Evolutionary conservation across 2,113 vertebrate species (phyloP).

Genomic region (Barnardius zonarius): DNA sequence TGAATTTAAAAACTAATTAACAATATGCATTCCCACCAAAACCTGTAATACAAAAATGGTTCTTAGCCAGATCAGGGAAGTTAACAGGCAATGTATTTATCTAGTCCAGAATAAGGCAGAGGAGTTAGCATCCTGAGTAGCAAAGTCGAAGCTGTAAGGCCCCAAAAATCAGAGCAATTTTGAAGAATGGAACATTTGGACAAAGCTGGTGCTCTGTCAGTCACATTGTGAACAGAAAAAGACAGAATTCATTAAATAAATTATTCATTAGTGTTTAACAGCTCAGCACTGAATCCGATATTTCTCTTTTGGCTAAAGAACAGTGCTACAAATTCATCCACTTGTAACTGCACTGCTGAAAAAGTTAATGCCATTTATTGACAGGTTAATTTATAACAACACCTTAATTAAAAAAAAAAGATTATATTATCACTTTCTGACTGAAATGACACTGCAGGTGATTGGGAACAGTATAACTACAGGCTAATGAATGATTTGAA

Average conservation of each 20-base stretch:
- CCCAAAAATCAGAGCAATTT: neutral
- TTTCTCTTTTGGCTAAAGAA: slow-evolving; percentile 22
- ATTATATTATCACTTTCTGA: slow-evolving; percentile 21
- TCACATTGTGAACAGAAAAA: neutral
- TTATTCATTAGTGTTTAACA: slow-evolving; percentile 44
- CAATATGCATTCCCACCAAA: neutral
- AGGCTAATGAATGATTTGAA: slow-evolving; percentile 21
- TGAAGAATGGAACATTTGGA: neutral
- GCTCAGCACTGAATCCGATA: neutral
- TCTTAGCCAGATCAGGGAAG: neutral
- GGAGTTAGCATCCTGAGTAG: neutral
- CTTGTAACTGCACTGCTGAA: slow-evolving; percentile 4
- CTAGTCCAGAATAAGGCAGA: neutral
- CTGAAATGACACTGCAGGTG: neutral
- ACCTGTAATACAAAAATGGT: neutral
- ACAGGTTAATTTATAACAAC: slow-evolving; percentile 40
- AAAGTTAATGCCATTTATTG: slow-evolving; percentile 31
- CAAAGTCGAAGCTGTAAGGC: neutral
- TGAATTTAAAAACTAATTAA: neutral
- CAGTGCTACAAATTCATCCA: neutral
- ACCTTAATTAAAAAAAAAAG: slow-evolving; percentile 24
- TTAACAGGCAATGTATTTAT: neutral
- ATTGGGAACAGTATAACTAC: neutral
- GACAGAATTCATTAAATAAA: slow-evolving; percentile 38
- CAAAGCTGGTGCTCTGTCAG: neutral